Base-by-base conservation (phyloP, 92 coral and sea anemone genomes). In the Epizoanthus rinbou region DNA sequence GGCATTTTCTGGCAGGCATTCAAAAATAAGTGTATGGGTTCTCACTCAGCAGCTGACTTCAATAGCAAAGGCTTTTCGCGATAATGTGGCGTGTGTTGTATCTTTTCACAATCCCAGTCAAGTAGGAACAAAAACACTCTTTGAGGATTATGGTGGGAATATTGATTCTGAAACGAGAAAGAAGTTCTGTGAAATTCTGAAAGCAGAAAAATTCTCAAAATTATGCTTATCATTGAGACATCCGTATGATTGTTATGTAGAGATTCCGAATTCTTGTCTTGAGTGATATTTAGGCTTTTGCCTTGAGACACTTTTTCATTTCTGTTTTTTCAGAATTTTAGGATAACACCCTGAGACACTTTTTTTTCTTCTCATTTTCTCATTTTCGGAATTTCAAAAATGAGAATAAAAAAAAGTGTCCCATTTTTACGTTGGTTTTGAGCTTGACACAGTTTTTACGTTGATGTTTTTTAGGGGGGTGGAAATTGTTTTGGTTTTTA, bases 11-110 rank as follows among this genome's bases (percentile, higher is more conserved):
- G 69, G 69, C 37, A 64, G 69, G 24, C 69, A 64, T 64, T 64
- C 69, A 64, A 64, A 64, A 64, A 64, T 64, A 64, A 64, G 69
- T 64, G 69, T 64, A 64, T 64, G 69, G 69, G 37, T 64, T 64
- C 37, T 64, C 37, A 64, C 69, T 64, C 76, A 71, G 31, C 76
- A 71, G 28, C 57, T 71, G 25, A 71, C 57, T 17, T 71, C 76
- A 39, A 71, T 71, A 39, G 53, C 76, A n/a, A 71, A 71, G 0
- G 22, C 76, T 50, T 71, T 71, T 50, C 31, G 76, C 1, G 0
- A 71, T 71, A 71, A 71, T 71, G 56, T 71, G 0, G 76, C 76
- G 28, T 71, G 76, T 71, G 0, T 71, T 39, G 76, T 71, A 2
- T 11, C 57, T 39, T 71, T 71, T 15, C 11, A 71, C 76, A 71